Evolutionary conservation across 2,888 invertebrate species (phyloP).

Genomic region (Agonopterix heracliana): DNA sequence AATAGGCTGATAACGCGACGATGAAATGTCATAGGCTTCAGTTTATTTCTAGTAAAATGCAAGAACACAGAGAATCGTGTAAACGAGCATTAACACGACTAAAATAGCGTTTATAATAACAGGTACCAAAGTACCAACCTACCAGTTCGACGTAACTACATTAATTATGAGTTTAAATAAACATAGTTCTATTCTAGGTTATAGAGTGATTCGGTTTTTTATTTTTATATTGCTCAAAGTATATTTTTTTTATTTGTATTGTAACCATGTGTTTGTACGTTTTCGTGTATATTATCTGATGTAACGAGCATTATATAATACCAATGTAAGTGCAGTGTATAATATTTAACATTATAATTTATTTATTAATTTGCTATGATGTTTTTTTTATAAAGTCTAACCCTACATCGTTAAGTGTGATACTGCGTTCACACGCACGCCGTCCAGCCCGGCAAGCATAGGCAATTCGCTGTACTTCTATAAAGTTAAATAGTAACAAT

Average conservation of each 20-base stretch:
- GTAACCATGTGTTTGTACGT: slow-evolving; percentile 64
- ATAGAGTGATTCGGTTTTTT: slow-evolving; percentile 68
- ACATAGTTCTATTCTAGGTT: slow-evolving; percentile 44
- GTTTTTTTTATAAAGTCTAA: slow-evolving; percentile 21
- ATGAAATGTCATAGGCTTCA: too few relatives aligned
- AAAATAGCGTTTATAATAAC: slow-evolving; percentile 4
- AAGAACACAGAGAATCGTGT: neutral
- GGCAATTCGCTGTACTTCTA: too few relatives aligned
- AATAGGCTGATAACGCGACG: too few relatives aligned
- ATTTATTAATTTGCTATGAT: slow-evolving; percentile 71
- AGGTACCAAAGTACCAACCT: slow-evolving; percentile 33
- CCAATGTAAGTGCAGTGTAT: slow-evolving; percentile 70
- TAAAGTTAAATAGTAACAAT: too few relatives aligned
- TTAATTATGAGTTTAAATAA: slow-evolving; percentile 31
- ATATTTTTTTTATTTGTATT: slow-evolving; percentile 54
- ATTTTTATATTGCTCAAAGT: slow-evolving; percentile 74
- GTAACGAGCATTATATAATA: slow-evolving; percentile 63
- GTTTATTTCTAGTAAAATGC: too few relatives aligned
- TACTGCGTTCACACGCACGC: too few relatives aligned
- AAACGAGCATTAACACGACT: slow-evolving; percentile 1
- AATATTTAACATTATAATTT: slow-evolving; percentile 74
- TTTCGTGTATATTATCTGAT: slow-evolving; percentile 63
- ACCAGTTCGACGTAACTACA: slow-evolving; percentile 6
- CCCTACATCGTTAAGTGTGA: too few relatives aligned
- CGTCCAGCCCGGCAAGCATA: too few relatives aligned